Percentiles rank a stretch among this genome's conserved stretches.
Conservation (phyloP, 2,113 vertebrate species). For the Delphinapterus leucas region DNA sequence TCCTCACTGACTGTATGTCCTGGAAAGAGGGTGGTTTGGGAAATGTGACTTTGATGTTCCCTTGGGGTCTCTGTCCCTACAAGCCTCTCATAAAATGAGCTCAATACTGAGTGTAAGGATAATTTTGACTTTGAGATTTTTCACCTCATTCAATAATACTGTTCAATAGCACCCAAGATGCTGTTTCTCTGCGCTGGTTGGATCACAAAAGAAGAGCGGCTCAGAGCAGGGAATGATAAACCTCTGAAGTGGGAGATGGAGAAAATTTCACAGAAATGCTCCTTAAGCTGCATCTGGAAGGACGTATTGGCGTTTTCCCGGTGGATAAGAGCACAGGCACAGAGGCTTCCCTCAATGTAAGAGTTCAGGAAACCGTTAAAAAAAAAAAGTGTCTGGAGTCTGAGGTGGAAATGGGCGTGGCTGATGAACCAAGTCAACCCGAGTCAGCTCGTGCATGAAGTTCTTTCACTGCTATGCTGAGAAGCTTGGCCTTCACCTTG, state of each 20-base stretch:
- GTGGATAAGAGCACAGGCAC: neutral
- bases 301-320: neutral
- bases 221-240: neutral
- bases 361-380: neutral
- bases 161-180: neutral
- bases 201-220: neutral
- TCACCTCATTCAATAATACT: neutral
- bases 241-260: neutral
- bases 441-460: neutral
- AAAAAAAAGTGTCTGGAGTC: neutral
- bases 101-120: neutral
- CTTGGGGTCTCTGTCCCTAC: neutral
- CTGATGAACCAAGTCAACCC: neutral
- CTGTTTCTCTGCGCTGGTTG: neutral
- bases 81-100: neutral
- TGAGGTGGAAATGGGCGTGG: neutral
- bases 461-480: neutral
- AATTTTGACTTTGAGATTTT: conserved; percentile 33
- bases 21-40: neutral
- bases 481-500: neutral
- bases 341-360: neutral
- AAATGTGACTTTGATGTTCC: neutral
- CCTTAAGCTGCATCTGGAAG: neutral
- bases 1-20: neutral
- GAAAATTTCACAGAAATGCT: neutral